These are phyloP conservation scores for Oscheius sp. DNA, from an alignment of 2,888 invertebrate genomes.

Conservation along the genomic window DNA sequence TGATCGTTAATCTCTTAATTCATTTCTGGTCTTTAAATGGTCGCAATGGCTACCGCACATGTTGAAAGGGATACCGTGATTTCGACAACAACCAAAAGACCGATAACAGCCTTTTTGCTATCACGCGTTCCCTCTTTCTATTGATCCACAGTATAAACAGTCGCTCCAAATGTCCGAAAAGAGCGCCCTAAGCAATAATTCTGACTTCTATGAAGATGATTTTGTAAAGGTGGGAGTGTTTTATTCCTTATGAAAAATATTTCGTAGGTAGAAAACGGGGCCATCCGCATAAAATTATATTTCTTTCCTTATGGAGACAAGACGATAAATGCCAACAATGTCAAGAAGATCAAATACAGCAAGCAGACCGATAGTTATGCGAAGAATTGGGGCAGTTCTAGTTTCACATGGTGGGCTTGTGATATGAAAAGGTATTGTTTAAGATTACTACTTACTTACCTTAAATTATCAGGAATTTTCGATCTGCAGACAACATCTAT, in stretches of 20 bases:
- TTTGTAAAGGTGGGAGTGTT: constrained; percentile 30
- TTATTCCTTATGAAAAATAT: background rate
- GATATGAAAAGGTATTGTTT: constrained; percentile 29
- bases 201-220: constrained; percentile 21
- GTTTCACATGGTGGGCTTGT: constrained; percentile 33
- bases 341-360: constrained; percentile 15
- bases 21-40: no score
- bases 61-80: no score
- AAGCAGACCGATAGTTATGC: constrained; percentile 10
- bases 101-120: background rate
- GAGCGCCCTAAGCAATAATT: background rate
- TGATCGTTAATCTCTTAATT: no score
- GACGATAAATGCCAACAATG: background rate
- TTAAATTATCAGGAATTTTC: constrained; percentile 21
- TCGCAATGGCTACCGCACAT: no score
- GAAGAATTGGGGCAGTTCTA: constrained; percentile 26
- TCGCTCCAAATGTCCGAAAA: constrained; percentile 16
- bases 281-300: constrained; percentile 13
- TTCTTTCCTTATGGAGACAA: constrained; percentile 27
- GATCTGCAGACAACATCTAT: constrained; percentile 2
- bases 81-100: no score
- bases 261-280: constrained; percentile 24
- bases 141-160: background rate
- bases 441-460: background rate
- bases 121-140: background rate